Conservation (phyloP, 2,888 invertebrate species). For the Phorcus lineatus region DNA sequence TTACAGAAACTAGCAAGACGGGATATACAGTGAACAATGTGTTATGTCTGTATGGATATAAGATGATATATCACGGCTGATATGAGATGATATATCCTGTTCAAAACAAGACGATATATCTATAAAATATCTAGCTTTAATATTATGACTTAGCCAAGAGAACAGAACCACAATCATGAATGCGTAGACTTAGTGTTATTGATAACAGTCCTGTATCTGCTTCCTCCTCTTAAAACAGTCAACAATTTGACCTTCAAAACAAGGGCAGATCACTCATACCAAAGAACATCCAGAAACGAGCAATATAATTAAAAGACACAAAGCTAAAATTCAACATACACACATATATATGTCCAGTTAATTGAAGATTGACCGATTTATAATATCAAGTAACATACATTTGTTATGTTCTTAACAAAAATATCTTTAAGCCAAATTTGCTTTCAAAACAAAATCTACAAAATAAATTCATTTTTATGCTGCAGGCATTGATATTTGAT, state of each 20-base stretch:
- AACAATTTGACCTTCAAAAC: not conserved
- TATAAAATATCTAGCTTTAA: not conserved
- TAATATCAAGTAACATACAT: too few species aligned
- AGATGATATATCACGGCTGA: not conserved
- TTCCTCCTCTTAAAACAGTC: not conserved
- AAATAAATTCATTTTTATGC: not conserved
- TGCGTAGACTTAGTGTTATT: not conserved
- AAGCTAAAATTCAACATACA: slow-evolving; percentile 4
- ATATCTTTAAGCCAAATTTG: too few species aligned
- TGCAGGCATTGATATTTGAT: not conserved
- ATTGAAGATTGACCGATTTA: not conserved
- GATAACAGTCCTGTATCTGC: not conserved
- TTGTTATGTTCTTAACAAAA: too few species aligned
- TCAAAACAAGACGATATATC: not conserved
- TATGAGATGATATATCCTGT: not conserved
- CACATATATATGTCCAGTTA: not conserved
- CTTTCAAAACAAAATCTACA: not conserved
- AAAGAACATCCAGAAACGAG: not conserved
- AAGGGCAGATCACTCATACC: not conserved
- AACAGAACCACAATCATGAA: not conserved
- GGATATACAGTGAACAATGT: too few species aligned
- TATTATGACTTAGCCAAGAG: not conserved
- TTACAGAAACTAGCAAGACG: too few species aligned
- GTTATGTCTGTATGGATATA: not conserved
- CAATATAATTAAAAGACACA: not conserved